Evolutionary conservation across 2,113 vertebrate species (phyloP), one percentile per base, ranked within the genome.

Genomic region (Pygoscelis adeliae): DNA sequence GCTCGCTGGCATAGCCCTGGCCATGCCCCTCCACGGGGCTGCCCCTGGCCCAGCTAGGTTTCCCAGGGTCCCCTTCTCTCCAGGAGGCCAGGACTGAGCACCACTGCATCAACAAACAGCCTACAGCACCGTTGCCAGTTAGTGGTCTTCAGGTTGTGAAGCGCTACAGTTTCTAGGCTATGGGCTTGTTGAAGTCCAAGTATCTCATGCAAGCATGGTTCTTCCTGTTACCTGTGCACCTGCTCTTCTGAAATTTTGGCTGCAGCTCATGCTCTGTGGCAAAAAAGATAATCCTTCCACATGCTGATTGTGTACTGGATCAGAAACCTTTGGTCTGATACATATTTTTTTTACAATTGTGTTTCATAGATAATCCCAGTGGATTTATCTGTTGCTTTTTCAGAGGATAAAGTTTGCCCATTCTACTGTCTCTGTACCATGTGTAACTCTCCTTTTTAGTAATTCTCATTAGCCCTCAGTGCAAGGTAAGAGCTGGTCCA

Each of bases 331-430:
- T 22, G 29, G 58, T 58, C 66, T 83, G 50, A 69, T 21, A 20
- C 2, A 0, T 26, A 2, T 2, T 32, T 69, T 69, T 70, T 47
- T 83, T 65, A 55, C 59, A 1, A 0, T 50, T 70, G 25, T 55
- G 14, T 80, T 87, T 87, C 29, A 71, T 16, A 62, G 56, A 58
- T 87, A 52, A 55, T 76, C 56, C 40, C 52, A 38, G 26, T 76
- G 72, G 29, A 52, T 76, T 80, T 83, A 38, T 40, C 55, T 40
- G 25, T 49, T 76, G 62, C 34, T 80, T 92, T 87, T 66, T 76
- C 22, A 66, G 38, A 42, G 32, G 58, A 58, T 73, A 36, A 67
- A 47, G 13, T 49, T 65, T 73, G 42, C 25, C 29, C 3, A 2
- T 87, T 79, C 27, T 71, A 49, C 66, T 10, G 3, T 55, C 18